phyloP scores from a whole-genome alignment of 2,797 vertebrate genomes.

The Sebastolobus alascanus region DNA sequence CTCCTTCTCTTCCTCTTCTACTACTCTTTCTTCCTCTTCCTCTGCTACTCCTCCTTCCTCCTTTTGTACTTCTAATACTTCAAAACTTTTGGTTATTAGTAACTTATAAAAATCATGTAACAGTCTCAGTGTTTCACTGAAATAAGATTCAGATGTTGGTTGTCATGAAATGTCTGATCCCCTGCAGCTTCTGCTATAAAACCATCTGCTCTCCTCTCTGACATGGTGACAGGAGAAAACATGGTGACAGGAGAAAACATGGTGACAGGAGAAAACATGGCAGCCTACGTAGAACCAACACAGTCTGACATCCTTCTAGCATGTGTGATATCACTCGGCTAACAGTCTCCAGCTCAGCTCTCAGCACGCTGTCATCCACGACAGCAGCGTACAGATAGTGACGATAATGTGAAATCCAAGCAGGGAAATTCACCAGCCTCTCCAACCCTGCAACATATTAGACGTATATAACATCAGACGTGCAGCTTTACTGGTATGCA shows the following conservation, averaged over 20 bases:
- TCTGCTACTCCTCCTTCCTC: too few relatives aligned
- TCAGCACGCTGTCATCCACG: too few relatives aligned
- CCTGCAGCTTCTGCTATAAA: not conserved
- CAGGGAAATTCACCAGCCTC: not conserved
- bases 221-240: slow-evolving; percentile 1
- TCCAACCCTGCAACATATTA: too few relatives aligned
- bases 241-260: not conserved
- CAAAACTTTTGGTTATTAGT: not conserved
- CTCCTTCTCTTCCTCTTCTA: too few relatives aligned
- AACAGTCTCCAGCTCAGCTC: not conserved
- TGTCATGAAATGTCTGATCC: not conserved
- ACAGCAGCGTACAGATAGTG: not conserved
- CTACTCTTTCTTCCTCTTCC: too few relatives aligned
- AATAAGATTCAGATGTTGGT: not conserved
- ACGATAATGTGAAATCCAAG: not conserved
- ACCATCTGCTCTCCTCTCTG: slow-evolving; percentile 12
- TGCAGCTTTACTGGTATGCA: not conserved
- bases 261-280: not conserved
- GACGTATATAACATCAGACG: not conserved
- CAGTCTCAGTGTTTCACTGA: not conserved
- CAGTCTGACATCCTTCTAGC: slow-evolving; percentile 20
- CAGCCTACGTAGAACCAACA: not conserved
- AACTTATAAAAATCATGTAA: too few relatives aligned
- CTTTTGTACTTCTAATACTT: not conserved
- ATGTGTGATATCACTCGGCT: not conserved